Base-by-base conservation (phyloP, 2,797 vertebrate genomes). In the Rhinatrema bivittatum region DNA sequence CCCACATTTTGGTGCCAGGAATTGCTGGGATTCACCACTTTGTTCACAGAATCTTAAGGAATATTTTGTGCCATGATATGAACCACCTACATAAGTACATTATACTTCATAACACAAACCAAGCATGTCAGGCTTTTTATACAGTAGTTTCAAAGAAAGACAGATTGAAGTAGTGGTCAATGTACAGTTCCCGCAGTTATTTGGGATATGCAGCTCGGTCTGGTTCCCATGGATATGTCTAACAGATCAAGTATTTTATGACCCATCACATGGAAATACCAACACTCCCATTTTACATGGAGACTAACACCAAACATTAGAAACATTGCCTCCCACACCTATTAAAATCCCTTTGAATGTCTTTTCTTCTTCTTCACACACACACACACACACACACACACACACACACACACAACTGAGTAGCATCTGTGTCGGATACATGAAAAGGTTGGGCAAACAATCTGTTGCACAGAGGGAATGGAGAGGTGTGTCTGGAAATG, bases 91-190 rank as follows among this genome's bases (percentile, higher is more conserved):
- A n/a, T n/a, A n/a, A n/a, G n/a, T n/a, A n/a, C n/a, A n/a, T n/a
- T n/a, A n/a, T n/a, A n/a, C 24, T 16, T 34, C 23, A 30, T 32
- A 42, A 56, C 59, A 32, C 7, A 20, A 32, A 3, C 40, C 38
- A 12, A 16, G 10, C 29, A 46, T 43, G 36, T 2, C 35, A 50
- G 36, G 46, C 18, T 31, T 39, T 28, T 39, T 37, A n/a, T n/a
- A n/a, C n/a, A n/a, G n/a, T 3, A 55, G 2, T 36, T 68, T 29
- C 32, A 43, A 35, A 12, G 42, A 51, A 51, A 48, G 33, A 19
- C 7, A 32, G 34, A 19, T 29, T 59, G 58, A 62, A n/a, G 17
- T 63, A 62, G 46, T 49, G 42, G 43, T 40, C 66, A 50, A 13
- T 33, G 14, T 9, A 49, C 26, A 42, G 10, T 31, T 39, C 53